These are phyloP conservation scores for Sebastes aleutianus DNA, from an alignment of 2,797 vertebrate species.

Conservation along the genomic window DNA sequence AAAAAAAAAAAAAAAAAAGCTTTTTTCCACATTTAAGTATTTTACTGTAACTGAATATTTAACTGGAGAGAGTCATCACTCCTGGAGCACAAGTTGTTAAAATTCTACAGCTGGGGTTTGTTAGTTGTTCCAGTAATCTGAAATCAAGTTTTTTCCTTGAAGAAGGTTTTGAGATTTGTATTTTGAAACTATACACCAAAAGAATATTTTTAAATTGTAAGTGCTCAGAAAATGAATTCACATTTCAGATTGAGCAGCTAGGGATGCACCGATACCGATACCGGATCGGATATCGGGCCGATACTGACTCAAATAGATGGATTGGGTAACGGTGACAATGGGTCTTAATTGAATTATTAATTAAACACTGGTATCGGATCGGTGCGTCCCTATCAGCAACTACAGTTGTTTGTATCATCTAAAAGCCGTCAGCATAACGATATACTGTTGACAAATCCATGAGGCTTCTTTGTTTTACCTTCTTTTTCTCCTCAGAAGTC, in stretches of 20 bases:
- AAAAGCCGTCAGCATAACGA: not conserved
- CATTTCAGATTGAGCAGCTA: not conserved
- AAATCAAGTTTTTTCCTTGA: not conserved
- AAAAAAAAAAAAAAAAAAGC: not conserved
- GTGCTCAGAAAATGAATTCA: not conserved
- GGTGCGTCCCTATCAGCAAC: not conserved
- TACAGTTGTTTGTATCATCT: not conserved
- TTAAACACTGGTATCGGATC: too few species aligned
- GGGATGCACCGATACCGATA: too few species aligned
- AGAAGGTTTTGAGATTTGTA: not conserved
- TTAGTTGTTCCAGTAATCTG: not conserved
- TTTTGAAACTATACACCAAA: not conserved
- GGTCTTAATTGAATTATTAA: too few species aligned
- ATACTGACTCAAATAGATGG: too few species aligned
- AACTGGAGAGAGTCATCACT: not conserved
- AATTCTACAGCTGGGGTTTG: not conserved
- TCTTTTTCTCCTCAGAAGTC: slow-evolving; percentile 81
- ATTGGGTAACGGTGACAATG: too few species aligned
- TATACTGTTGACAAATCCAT: not conserved
- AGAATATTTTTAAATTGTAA: not conserved
- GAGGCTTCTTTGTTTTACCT: not conserved
- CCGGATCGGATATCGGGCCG: too few species aligned
- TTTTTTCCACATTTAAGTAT: not conserved
- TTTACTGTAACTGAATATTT: not conserved
- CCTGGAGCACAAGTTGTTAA: not conserved